These are phyloP conservation scores for Belgica antarctica DNA, from an alignment of 2,888 invertebrate genomes.

Conservation along the genomic window DNA sequence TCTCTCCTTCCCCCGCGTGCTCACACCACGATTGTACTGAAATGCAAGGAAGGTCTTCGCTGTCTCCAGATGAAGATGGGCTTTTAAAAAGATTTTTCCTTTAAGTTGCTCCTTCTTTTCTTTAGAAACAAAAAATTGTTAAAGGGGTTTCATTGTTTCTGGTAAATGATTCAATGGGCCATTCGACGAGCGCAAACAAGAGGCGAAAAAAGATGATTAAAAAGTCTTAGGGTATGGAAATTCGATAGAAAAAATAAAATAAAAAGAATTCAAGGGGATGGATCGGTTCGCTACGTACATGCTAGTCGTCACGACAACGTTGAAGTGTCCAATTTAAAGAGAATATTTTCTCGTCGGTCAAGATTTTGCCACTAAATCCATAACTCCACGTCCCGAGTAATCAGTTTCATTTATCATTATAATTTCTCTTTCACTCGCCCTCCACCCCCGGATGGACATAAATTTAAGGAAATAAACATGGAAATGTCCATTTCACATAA, in stretches of 20 bases:
- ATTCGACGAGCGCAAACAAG: constrained; percentile 1
- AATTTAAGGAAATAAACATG: constrained; percentile 32
- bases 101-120: not conserved
- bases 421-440: not conserved
- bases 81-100: constrained; percentile 11
- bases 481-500: constrained; percentile 34
- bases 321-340: too few relatives aligned
- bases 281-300: too few relatives aligned
- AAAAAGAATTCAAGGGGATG: not conserved
- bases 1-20: not conserved
- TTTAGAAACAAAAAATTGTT: not conserved
- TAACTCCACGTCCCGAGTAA: constrained; percentile 6
- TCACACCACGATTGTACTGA: not conserved
- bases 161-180: constrained; percentile 9
- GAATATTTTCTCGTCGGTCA: too few relatives aligned
- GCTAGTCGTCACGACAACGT: too few relatives aligned
- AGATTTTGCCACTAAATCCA: too few relatives aligned
- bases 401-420: constrained; percentile 41
- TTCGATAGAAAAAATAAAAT: constrained; percentile 15
- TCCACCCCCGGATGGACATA: constrained; percentile 13
- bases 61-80: constrained; percentile 10
- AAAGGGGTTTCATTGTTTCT: constrained; percentile 5
- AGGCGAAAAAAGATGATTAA: constrained; percentile 22
- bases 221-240: constrained; percentile 30
- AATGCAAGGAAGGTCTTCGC: constrained; percentile 12